Percentiles rank a stretch among this genome's conserved stretches.
phyloP scores from a whole-genome alignment of 2,888 invertebrate species.

The Drosophila borealis region DNA sequence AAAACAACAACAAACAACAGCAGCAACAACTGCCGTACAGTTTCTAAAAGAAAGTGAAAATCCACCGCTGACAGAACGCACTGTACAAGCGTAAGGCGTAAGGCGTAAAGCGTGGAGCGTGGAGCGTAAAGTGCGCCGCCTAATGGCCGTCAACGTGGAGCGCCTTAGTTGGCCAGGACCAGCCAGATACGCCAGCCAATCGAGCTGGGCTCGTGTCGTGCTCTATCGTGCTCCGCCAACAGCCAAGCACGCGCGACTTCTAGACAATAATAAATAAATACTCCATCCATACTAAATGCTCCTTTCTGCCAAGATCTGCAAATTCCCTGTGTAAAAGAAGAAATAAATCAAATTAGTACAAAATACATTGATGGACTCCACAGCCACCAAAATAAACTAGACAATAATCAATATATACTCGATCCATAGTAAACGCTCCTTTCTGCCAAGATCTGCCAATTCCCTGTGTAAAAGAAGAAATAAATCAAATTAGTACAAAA shows the following conservation, averaged over 20 bases:
- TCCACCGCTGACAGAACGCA: conserved; percentile 68
- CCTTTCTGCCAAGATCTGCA: too few species aligned
- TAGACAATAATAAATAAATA: background rate
- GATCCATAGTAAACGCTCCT: too few species aligned
- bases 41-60: conserved; percentile 80
- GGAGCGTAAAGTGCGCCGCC: conserved; percentile 72
- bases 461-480: too few species aligned
- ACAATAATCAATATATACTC: background rate
- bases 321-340: too few species aligned
- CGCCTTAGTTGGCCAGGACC: conserved; percentile 76
- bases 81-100: conserved; percentile 17
- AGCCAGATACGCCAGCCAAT: conserved; percentile 28
- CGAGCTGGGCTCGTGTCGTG: conserved; percentile 36
- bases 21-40: conserved; percentile 32
- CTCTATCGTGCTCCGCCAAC: too few species aligned
- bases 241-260: conserved; percentile 6
- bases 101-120: conserved; percentile 65
- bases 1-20: conserved; percentile 17
- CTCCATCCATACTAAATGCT: too few species aligned
- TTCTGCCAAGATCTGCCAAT: too few species aligned
- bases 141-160: conserved; percentile 60
- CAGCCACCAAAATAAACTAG: too few species aligned
- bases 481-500: too few species aligned
- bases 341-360: too few species aligned
- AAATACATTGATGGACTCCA: too few species aligned